phyloP scores from a whole-genome alignment of 2,797 vertebrate genomes.

The Peromyscus attwateri region DNA sequence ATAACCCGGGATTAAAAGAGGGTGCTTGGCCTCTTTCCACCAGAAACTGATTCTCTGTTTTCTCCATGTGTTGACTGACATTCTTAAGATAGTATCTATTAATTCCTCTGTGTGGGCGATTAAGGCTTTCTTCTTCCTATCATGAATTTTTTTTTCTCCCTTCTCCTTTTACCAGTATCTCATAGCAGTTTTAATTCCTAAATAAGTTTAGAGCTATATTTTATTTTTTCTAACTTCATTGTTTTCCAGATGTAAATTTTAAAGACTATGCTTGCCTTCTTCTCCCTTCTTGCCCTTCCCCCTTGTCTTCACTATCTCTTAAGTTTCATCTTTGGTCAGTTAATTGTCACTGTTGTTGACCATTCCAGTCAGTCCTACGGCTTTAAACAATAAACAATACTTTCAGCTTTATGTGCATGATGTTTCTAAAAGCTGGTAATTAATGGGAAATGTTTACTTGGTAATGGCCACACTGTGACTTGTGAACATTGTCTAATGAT shows the following conservation, averaged over 20 bases:
- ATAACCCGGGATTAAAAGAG: neutral
- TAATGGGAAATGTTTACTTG: neutral
- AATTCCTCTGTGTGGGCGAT: neutral
- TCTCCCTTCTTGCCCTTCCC: neutral
- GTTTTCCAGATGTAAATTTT: neutral
- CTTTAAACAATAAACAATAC: neutral
- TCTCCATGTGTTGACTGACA: constrained; percentile 5
- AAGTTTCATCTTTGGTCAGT: neutral
- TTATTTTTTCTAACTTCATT: neutral
- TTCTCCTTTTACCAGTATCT: neutral
- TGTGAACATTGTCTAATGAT: neutral
- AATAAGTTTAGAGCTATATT: neutral
- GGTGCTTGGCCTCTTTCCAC: neutral
- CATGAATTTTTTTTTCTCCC: neutral
- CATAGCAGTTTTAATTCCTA: neutral
- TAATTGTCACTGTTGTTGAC: neutral
- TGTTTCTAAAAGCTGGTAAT: neutral
- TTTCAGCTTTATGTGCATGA: neutral
- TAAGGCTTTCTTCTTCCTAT: neutral
- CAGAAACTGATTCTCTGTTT: neutral
- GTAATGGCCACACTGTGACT: neutral
- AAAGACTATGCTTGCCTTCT: neutral
- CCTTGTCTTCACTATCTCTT: neutral
- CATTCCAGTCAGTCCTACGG: neutral
- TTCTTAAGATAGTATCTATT: neutral